phyloP scores from a whole-genome alignment of 2,797 vertebrate genomes.

The Gila robusta region DNA sequence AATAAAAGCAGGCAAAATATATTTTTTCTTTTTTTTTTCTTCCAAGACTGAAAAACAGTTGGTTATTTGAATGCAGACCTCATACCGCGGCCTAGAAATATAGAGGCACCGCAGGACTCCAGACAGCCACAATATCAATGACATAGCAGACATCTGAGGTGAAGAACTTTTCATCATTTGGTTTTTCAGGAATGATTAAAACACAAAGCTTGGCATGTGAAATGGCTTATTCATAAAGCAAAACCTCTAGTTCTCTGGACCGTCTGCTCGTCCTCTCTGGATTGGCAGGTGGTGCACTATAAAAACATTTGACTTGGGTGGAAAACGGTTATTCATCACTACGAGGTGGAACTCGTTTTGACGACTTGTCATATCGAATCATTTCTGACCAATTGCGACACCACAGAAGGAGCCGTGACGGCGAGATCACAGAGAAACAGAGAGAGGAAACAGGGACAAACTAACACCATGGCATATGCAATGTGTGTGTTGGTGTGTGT shows the following conservation, averaged over 20 bases:
- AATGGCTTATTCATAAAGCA: conserved; percentile 35
- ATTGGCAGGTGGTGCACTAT: conserved; percentile 38
- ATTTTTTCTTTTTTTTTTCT: not conserved
- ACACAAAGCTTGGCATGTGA: conserved; percentile 47
- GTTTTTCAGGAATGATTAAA: conserved; percentile 41
- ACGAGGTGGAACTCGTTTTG: conserved; percentile 16
- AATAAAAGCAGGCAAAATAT: not conserved
- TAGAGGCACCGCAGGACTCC: conserved; percentile 50
- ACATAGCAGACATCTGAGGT: conserved; percentile 57
- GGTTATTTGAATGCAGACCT: conserved; percentile 15
- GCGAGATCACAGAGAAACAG: conserved; percentile 56
- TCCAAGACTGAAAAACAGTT: conserved; percentile 5
- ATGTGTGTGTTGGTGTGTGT: conserved; percentile 60
- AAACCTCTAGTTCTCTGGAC: conserved; percentile 55
- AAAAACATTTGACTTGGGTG: conserved; percentile 8
- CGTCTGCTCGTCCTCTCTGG: conserved; percentile 11
- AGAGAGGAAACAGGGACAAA: conserved; percentile 49
- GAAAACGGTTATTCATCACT: not conserved
- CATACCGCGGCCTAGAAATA: conserved; percentile 1
- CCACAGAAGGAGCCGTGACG: conserved; percentile 14
- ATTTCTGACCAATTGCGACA: conserved; percentile 30
- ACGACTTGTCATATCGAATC: conserved; percentile 37
- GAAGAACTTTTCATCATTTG: conserved; percentile 32
- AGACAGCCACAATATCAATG: conserved; percentile 61
- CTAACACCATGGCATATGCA: conserved; percentile 59